Conservation (phyloP, 2,888 invertebrate genomes). For the Sinotaia quadrata region DNA sequence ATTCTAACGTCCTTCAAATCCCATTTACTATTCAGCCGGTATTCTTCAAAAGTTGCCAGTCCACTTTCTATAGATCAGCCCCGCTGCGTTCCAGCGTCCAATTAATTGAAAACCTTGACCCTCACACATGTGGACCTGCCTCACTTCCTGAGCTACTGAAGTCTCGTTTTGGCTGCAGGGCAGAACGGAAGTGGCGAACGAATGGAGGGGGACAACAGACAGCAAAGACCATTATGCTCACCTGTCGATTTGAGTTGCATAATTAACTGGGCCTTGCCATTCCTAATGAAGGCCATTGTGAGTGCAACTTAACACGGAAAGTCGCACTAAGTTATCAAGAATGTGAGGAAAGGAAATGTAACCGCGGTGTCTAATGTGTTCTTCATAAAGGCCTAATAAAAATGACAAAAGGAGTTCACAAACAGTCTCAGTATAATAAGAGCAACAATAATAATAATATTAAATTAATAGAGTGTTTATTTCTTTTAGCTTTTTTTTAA, state of each 20-base stretch:
- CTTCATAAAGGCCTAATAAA: too few relatives aligned
- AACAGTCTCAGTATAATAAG: too few relatives aligned
- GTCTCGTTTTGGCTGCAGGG: slow-evolving; percentile 32
- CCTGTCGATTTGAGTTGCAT: slow-evolving; percentile 14
- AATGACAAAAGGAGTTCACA: too few relatives aligned
- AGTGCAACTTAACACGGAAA: slow-evolving; percentile 12
- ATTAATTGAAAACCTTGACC: neutral
- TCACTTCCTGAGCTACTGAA: slow-evolving; percentile 33
- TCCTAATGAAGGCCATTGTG: slow-evolving; percentile 16
- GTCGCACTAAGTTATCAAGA: too few relatives aligned
- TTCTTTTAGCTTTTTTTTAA: too few relatives aligned
- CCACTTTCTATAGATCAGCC: neutral
- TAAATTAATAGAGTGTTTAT: too few relatives aligned
- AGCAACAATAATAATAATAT: too few relatives aligned
- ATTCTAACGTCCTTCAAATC: neutral
- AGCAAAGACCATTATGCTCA: neutral
- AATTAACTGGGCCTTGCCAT: slow-evolving; percentile 7
- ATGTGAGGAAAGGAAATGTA: too few relatives aligned
- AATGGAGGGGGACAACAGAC: neutral
- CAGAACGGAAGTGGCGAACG: slow-evolving; percentile 31
- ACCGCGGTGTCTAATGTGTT: too few relatives aligned
- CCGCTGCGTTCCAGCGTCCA: neutral
- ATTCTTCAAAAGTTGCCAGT: neutral
- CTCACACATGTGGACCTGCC: too few relatives aligned
- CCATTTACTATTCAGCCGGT: neutral